Percentiles rank a stretch among this genome's conserved stretches.
phyloP scores from a whole-genome alignment of 2,797 vertebrate species.

The Aphelocoma californica region DNA sequence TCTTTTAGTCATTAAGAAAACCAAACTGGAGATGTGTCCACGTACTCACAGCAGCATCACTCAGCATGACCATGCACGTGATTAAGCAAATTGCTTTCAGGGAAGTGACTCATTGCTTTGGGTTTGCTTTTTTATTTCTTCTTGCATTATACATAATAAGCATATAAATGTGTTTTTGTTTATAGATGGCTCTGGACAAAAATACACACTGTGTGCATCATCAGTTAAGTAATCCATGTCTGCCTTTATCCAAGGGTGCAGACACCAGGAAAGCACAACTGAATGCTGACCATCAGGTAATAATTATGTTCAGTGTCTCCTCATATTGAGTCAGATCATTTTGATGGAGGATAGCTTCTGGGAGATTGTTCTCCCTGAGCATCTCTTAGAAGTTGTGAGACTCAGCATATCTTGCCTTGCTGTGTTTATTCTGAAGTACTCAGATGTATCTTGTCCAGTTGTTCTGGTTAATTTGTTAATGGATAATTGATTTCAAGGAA shows the following conservation, averaged over 20 bases:
- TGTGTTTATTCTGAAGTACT: not conserved
- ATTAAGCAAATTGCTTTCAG: not conserved
- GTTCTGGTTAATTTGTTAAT: slow-evolving; percentile 2
- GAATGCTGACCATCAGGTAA: not conserved
- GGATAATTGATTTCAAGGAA: not conserved
- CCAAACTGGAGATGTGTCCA: not conserved
- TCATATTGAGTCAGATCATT: not conserved
- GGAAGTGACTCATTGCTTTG: slow-evolving; percentile 10
- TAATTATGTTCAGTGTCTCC: not conserved
- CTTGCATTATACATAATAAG: not conserved
- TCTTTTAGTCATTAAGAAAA: not conserved
- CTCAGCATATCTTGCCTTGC: not conserved
- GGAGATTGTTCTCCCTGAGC: not conserved
- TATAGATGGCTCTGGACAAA: not conserved
- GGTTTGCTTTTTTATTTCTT: not conserved
- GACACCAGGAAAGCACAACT: not conserved
- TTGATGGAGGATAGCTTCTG: not conserved
- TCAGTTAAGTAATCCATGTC: not conserved
- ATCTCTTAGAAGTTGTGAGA: not conserved
- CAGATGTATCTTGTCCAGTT: not conserved
- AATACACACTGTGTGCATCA: not conserved
- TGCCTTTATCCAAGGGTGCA: not conserved
- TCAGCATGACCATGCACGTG: not conserved
- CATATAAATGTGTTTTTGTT: not conserved
- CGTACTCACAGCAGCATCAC: not conserved